Evolutionary conservation across 2,113 vertebrate species (phyloP), one percentile per base, ranked within the genome.

Genomic region (Mustela nigripes): DNA sequence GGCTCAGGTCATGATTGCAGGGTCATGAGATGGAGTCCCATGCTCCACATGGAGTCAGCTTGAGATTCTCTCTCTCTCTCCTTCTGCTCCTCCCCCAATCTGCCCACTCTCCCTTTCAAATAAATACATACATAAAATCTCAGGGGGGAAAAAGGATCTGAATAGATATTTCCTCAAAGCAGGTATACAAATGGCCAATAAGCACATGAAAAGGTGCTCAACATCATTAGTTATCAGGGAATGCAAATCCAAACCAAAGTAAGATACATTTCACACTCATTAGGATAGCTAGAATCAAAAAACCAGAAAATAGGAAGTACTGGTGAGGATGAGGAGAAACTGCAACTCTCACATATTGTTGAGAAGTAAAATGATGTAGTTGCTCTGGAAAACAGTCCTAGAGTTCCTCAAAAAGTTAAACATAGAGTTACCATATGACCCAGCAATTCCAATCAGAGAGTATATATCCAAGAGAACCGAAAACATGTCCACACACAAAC

Each of bases 101-200:
- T 67, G 16, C 33, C 18, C 2, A 12, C 65, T n/a, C 65, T 1
- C 65, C 28, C 65, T 67, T n/a, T 33, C 65, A 67, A 67, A 67
- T 67, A 67, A 18, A 65, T 65, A 65, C 12, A 18, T 18, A 67
- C 65, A 67, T 4, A 67, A 67, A 67, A 67, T 67, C 65, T 67
- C n/a, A 18, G 6, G 16, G 15, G 65, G 15, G 15, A 6, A 48
- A 62, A 67, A 79, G 33, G 7, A 93, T 62, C 50, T 62, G 19
- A 92, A 60, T 4, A 50, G 69, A 21, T 78, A 84, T 90, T 90
- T 96, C 33, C 79, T 60, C 62, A 81, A 87, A 89, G 60, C n/a
- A 93, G 28, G 26, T 60, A 60, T 8, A 93, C 26, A 36, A 89
- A 83, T 28, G 26, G 36, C 58, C 63, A 92, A 83, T 26, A 74